A percentile compares a stretch with the other conserved stretches of the same genome.
phyloP scores from a whole-genome alignment of 2,113 vertebrate species.

The Crypturellus undulatus region DNA sequence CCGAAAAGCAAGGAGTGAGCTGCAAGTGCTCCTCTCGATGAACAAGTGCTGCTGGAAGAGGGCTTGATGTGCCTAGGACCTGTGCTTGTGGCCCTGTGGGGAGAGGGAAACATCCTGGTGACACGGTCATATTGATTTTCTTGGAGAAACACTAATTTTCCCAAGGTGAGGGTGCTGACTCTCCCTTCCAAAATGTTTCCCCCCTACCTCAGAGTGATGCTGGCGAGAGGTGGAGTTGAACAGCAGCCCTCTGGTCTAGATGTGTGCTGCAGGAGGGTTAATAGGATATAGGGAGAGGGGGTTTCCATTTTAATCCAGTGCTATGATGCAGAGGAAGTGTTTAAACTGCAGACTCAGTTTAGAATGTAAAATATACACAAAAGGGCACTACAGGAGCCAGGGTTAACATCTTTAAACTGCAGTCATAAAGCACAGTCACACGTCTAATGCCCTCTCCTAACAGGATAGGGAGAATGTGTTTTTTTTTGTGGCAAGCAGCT shows the following conservation, averaged over 20 bases:
- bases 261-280: not conserved
- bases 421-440: not conserved
- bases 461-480: not conserved
- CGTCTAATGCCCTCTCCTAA: not conserved
- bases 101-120: not conserved
- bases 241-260: not conserved
- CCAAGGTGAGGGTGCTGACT: not conserved
- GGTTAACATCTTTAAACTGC: not conserved
- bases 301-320: not conserved
- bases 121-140: not conserved
- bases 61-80: not conserved
- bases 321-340: not conserved
- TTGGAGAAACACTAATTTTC: not conserved
- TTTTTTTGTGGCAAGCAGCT: not conserved
- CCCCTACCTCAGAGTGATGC: not conserved
- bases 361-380: not conserved
- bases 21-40: not conserved
- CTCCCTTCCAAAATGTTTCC: not conserved
- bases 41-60: not conserved
- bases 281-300: not conserved
- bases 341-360: not conserved
- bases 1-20: not conserved
- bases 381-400: rapidly evolving
- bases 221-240: not conserved
- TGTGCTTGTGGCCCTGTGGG: not conserved